Evolutionary conservation across 2,113 vertebrate species (phyloP).

Genomic region (Bos javanicus): DNA sequence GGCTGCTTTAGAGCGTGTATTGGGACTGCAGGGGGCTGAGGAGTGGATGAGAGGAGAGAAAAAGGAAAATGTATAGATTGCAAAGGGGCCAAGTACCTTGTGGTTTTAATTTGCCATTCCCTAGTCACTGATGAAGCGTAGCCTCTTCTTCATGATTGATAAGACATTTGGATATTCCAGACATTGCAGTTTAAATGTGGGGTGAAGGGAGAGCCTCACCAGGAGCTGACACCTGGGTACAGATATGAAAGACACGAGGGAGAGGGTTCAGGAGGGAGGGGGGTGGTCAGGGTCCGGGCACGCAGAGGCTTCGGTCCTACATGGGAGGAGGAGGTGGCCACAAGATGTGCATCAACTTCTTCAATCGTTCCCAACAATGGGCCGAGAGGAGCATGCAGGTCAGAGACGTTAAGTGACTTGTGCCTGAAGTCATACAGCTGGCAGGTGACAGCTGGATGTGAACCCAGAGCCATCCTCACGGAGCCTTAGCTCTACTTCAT

Average conservation of each 20-base stretch:
- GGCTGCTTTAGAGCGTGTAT: neutral
- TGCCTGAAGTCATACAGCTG: neutral
- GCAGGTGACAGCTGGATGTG: neutral
- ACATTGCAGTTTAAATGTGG: neutral
- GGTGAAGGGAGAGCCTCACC: neutral
- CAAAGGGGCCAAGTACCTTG: neutral
- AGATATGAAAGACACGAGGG: neutral
- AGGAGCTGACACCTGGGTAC: neutral
- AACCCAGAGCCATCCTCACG: neutral
- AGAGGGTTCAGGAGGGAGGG: neutral
- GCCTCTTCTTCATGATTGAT: neutral
- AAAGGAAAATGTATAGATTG: neutral
- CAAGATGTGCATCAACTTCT: neutral
- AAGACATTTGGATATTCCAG: neutral
- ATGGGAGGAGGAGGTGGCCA: neutral
- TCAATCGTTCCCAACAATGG: neutral
- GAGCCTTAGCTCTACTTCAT: rapidly evolving
- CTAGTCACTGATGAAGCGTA: neutral
- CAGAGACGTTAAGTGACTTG: neutral
- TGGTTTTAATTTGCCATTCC: neutral
- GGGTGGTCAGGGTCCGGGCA: neutral
- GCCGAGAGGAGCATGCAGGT: neutral
- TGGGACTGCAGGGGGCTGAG: neutral
- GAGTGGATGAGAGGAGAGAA: neutral
- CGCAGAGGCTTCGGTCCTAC: rapidly evolving